These are phyloP conservation scores for Propithecus deckenii DNA, from an alignment of 2,797 vertebrate species.

Conservation along the genomic window DNA sequence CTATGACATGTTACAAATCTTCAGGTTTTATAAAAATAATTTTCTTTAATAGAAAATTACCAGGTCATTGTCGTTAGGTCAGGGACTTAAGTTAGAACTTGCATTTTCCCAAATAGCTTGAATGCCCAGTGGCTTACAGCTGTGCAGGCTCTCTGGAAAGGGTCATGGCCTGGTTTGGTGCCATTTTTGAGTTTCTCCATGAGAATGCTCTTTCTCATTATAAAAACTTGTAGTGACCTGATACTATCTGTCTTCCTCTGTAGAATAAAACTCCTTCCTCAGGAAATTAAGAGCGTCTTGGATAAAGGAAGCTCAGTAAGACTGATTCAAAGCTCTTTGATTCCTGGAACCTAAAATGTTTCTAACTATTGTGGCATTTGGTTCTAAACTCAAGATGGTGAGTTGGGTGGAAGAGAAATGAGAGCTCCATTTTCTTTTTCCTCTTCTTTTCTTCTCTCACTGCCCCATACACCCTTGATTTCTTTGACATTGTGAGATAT, in stretches of 20 bases:
- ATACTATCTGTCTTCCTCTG: background rate
- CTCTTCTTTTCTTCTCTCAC: background rate
- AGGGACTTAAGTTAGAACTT: background rate
- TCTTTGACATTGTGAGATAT: background rate
- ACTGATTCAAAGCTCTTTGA: background rate
- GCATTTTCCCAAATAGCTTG: background rate
- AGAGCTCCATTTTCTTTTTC: background rate
- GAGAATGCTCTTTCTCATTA: background rate
- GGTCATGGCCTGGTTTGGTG: background rate
- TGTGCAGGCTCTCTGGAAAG: background rate
- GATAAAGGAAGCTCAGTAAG: background rate
- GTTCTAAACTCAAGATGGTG: background rate
- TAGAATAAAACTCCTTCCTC: background rate
- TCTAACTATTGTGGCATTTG: background rate
- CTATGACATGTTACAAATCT: background rate
- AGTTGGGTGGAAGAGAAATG: background rate
- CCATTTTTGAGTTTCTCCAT: background rate
- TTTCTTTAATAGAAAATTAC: background rate
- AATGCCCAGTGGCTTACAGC: background rate
- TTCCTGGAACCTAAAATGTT: background rate
- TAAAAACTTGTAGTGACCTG: background rate
- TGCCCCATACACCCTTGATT: background rate
- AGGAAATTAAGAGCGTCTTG: background rate
- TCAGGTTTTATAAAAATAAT: background rate
- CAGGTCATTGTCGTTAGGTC: background rate